Conservation (phyloP, 1,140 invertebrate genomes). For the Mya arenaria region DNA sequence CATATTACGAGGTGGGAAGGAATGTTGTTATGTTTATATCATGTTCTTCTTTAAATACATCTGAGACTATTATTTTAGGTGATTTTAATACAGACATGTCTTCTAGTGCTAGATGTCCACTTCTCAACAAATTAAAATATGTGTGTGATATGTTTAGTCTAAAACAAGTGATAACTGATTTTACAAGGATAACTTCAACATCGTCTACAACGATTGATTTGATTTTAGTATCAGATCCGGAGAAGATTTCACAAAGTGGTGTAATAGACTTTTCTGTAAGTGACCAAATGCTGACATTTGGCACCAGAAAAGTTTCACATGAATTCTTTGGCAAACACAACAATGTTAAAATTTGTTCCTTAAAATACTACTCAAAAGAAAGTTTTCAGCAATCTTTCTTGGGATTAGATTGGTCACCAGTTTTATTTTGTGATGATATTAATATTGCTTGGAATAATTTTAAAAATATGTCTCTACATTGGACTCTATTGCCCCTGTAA, state of each 20-base stretch:
- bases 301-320: conserved; percentile 20
- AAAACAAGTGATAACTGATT: conserved; percentile 13
- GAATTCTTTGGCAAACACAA: conserved; percentile 7
- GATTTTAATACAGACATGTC: conserved; percentile 43
- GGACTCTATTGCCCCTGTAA: conserved; percentile 27
- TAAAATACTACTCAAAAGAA: conserved; percentile 37
- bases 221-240: conserved; percentile 11
- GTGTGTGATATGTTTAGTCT: conserved; percentile 32
- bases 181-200: background rate
- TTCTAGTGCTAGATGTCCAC: too few species aligned
- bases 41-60: too few species aligned
- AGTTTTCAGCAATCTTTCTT: conserved; percentile 30
- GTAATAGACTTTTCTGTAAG: conserved; percentile 19
- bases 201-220: background rate
- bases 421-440: conserved; percentile 30
- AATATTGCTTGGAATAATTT: conserved; percentile 32
- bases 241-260: conserved; percentile 38
- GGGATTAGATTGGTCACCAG: conserved; percentile 14
- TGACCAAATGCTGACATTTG: conserved; percentile 13
- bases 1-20: too few species aligned
- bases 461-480: conserved; percentile 19
- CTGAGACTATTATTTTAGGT: conserved; percentile 33
- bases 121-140: too few species aligned
- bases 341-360: conserved; percentile 16
- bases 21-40: too few species aligned